Percentiles rank a stretch among this genome's conserved stretches.
phyloP scores from a whole-genome alignment of 2,888 invertebrate species.

The Acrobeloides nanus region DNA sequence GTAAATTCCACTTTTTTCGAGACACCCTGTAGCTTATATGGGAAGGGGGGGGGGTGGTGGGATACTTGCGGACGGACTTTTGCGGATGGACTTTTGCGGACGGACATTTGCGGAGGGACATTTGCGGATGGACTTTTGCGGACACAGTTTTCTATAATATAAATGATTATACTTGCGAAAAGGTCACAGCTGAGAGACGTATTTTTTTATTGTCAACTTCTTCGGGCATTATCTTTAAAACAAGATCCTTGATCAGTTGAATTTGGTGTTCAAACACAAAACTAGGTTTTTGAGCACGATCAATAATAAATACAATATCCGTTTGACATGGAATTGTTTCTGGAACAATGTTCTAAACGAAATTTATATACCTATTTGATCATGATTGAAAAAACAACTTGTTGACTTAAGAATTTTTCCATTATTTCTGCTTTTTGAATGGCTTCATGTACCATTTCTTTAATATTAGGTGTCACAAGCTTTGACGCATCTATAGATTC shows the following conservation, averaged over 20 bases:
- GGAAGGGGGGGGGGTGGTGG: no score
- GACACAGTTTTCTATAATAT: no score
- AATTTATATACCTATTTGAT: no score
- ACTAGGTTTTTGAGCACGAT: slow-evolving; percentile 21
- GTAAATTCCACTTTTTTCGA: no score
- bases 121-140: no score
- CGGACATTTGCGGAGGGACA: no score
- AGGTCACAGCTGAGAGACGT: slow-evolving; percentile 18
- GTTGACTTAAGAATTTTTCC: slow-evolving; percentile 1
- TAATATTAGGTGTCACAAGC: no score
- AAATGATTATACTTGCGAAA: no score
- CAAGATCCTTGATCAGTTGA: slow-evolving; percentile 11
- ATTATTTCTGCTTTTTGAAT: slow-evolving; percentile 1
- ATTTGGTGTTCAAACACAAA: slow-evolving; percentile 23
- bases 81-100: no score
- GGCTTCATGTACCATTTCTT: background rate
- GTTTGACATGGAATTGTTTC: slow-evolving; percentile 22
- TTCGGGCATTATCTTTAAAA: slow-evolving; percentile 9
- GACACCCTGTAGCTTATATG: no score
- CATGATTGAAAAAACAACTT: background rate
- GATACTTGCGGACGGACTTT: no score
- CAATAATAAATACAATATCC: slow-evolving; percentile 31
- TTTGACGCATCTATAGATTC: no score
- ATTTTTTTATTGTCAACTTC: slow-evolving; percentile 16
- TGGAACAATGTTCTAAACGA: slow-evolving; percentile 2